Evolutionary conservation across 2,113 vertebrate species (phyloP).

Genomic region (Cyrtonyx montezumae): DNA sequence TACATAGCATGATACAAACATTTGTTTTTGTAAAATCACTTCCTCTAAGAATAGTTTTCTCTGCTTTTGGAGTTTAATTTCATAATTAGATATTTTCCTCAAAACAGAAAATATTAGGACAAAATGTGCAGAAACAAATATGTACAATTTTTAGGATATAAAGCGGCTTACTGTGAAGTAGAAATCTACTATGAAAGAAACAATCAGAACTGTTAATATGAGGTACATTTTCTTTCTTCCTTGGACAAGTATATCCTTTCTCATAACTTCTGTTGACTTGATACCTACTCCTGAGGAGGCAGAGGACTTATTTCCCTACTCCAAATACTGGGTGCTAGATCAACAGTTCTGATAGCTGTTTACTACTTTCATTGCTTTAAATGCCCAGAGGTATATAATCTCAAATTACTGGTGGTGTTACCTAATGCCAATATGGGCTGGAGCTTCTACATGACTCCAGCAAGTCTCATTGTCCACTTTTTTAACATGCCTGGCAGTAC

Average conservation of each 20-base stretch:
- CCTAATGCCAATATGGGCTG: not conserved
- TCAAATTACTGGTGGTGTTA: not conserved
- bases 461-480: not conserved
- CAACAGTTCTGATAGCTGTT: not conserved
- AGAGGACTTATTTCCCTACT: not conserved
- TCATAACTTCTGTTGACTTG: not conserved
- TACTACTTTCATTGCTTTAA: not conserved
- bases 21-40: not conserved
- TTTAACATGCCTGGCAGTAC: not conserved
- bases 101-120: not conserved
- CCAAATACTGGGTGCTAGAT: not conserved
- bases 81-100: not conserved
- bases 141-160: not conserved
- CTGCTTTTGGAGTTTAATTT: not conserved
- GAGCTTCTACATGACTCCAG: not conserved
- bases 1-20: not conserved
- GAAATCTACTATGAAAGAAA: not conserved
- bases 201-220: not conserved
- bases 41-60: not conserved
- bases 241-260: not conserved
- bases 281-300: not conserved
- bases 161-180: not conserved
- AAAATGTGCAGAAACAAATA: not conserved
- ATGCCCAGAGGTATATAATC: not conserved
- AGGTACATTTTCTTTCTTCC: not conserved